phyloP scores from a whole-genome alignment of 2,888 invertebrate species.

The Ariolimax columbianus region DNA sequence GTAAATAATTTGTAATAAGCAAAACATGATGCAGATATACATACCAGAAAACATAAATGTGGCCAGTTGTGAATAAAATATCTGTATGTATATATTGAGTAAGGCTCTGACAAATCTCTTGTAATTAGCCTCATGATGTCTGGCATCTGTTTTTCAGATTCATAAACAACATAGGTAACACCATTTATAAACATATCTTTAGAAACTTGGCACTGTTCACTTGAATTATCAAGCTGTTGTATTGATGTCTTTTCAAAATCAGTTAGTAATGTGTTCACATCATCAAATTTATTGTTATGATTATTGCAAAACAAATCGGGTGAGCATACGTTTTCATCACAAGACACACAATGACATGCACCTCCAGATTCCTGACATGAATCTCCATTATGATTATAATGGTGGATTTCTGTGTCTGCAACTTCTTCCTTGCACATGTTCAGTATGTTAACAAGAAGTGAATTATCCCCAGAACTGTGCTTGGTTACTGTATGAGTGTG shows the following conservation, averaged over 20 bases:
- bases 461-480: not conserved
- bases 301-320: not conserved
- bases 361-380: not conserved
- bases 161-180: constrained; percentile 83
- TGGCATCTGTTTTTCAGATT: constrained; percentile 98
- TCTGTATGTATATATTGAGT: constrained; percentile 99
- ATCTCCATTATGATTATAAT: not conserved
- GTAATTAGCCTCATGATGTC: constrained; percentile 99
- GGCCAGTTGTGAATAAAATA: constrained; percentile 99
- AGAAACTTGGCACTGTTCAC: not conserved
- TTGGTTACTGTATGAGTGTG: not conserved
- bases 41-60: constrained; percentile 95
- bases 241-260: constrained; percentile 26
- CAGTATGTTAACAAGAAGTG: not conserved
- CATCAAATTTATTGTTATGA: not conserved
- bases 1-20: too few species aligned
- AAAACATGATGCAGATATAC: constrained; percentile 62
- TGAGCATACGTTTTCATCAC: constrained; percentile 8
- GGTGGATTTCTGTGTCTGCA: not conserved
- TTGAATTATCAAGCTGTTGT: constrained; percentile 5
- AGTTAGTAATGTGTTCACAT: constrained; percentile 24
- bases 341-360: constrained; percentile 21
- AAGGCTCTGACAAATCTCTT: constrained; percentile 99
- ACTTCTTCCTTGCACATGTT: not conserved
- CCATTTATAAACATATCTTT: constrained; percentile 55